Evolutionary conservation across 2,797 vertebrate genomes (phyloP).

Genomic region (Malurus leucopterus): DNA sequence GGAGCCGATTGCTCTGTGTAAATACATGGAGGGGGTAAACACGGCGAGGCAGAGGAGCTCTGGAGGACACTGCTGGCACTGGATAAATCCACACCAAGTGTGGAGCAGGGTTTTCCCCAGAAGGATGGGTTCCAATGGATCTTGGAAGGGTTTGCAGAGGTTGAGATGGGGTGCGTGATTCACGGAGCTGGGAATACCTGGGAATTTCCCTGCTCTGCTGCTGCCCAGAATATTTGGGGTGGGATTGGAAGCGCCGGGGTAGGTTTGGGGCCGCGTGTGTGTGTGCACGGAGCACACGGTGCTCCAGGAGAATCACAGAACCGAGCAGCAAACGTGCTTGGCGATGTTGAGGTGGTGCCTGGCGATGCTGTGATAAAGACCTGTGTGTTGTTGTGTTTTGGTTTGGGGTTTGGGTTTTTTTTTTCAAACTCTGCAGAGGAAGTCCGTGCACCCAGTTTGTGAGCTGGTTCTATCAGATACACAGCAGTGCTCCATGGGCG

Average conservation of each 20-base stretch:
- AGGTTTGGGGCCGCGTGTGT: background rate
- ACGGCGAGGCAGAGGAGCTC: constrained; percentile 3
- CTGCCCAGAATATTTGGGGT: rapidly evolving
- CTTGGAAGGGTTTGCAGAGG: background rate
- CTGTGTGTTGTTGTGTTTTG: constrained; percentile 29
- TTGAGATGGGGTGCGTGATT: rapidly evolving
- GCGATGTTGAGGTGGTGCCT: background rate
- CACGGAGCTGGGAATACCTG: background rate
- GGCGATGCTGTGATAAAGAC: constrained; percentile 14
- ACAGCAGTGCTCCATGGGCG: constrained; percentile 32
- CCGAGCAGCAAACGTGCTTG: background rate
- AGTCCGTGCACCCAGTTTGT: constrained; percentile 13
- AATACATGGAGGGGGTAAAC: constrained; percentile 46
- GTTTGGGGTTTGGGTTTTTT: background rate
- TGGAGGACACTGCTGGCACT: background rate
- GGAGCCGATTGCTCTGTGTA: background rate
- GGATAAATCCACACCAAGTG: background rate
- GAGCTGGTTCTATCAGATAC: constrained; percentile 43
- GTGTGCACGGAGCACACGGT: background rate
- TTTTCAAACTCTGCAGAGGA: constrained; percentile 29
- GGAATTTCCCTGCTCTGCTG: background rate
- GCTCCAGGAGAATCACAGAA: background rate
- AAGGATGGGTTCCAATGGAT: background rate
- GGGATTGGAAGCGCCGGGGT: background rate
- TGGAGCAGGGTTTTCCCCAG: background rate